A percentile compares a stretch with the other conserved stretches of the same genome.
phyloP scores from a whole-genome alignment of 2,797 vertebrate genomes.

The Phaenicophaeus curvirostris region DNA sequence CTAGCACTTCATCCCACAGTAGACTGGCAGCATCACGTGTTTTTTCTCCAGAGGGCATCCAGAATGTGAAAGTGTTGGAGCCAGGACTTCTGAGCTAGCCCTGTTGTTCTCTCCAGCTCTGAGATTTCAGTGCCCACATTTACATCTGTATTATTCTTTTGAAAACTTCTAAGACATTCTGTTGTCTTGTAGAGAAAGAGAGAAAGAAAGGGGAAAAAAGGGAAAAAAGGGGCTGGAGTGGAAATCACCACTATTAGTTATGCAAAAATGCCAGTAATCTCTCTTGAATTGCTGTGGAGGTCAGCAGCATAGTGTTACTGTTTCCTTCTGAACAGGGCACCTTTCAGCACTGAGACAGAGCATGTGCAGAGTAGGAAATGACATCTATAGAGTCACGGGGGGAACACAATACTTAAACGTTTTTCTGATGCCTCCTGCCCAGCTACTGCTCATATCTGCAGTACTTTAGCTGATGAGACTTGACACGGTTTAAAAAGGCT shows the following conservation, averaged over 20 bases:
- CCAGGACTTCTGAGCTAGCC: background rate
- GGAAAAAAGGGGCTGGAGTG: too few species aligned
- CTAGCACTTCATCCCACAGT: background rate
- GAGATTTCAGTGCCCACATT: background rate
- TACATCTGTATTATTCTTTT: background rate
- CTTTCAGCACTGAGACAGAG: background rate
- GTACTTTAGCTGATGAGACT: background rate
- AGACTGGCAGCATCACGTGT: background rate
- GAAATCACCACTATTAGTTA: background rate
- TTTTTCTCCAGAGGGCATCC: background rate
- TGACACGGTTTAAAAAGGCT: constrained; percentile 11
- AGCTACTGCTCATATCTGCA: background rate
- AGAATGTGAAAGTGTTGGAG: background rate
- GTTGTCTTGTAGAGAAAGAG: background rate
- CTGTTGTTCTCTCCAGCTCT: background rate
- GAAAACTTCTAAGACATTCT: background rate
- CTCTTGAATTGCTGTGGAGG: background rate
- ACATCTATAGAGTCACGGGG: background rate
- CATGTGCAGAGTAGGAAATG: background rate
- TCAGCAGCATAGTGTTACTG: background rate
- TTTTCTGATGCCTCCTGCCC: background rate
- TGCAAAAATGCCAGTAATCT: background rate
- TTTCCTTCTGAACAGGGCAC: background rate
- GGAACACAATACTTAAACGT: background rate
- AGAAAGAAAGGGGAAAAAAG: too few species aligned